Evolutionary conservation across 2,888 invertebrate species (phyloP).

Genomic region (Aphidoletes aphidimyza): DNA sequence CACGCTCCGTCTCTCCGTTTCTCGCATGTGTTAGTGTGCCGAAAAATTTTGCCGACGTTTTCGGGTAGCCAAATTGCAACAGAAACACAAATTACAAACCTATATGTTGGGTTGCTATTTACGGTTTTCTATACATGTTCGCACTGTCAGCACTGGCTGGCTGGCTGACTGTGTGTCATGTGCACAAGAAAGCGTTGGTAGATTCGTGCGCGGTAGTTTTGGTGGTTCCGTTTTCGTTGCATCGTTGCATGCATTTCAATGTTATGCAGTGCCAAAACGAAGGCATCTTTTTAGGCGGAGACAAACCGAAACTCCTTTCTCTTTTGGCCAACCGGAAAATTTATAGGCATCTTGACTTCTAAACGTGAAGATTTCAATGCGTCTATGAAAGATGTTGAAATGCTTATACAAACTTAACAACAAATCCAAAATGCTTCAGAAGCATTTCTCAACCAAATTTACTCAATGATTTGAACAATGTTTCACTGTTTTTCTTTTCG

Average conservation of each 20-base stretch:
- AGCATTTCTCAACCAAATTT: background rate
- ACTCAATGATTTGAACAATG: slow-evolving; percentile 10
- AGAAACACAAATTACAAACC: slow-evolving; percentile 37
- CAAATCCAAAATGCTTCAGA: background rate
- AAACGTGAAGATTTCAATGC: slow-evolving; percentile 22
- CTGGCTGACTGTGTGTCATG: background rate
- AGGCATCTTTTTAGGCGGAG: background rate
- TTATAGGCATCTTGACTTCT: slow-evolving; percentile 33
- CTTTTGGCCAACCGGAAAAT: background rate
- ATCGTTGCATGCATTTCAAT: slow-evolving; percentile 13
- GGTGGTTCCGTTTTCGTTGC: slow-evolving; percentile 33
- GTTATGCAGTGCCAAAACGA: background rate
- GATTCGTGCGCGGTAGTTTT: slow-evolving; percentile 20
- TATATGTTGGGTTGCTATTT: slow-evolving; percentile 19
- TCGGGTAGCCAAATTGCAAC: slow-evolving; percentile 33
- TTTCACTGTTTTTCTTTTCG: background rate
- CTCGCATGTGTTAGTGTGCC: slow-evolving; percentile 9
- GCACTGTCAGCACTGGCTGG: background rate
- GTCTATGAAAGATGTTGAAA: slow-evolving; percentile 4
- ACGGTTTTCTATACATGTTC: background rate
- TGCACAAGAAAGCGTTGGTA: background rate
- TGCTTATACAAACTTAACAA: background rate
- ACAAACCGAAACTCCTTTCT: slow-evolving; percentile 24
- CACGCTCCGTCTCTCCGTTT: too few species aligned
- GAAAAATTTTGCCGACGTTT: background rate